phyloP scores from a whole-genome alignment of 1,140 invertebrate species.

The Atta colombica region DNA sequence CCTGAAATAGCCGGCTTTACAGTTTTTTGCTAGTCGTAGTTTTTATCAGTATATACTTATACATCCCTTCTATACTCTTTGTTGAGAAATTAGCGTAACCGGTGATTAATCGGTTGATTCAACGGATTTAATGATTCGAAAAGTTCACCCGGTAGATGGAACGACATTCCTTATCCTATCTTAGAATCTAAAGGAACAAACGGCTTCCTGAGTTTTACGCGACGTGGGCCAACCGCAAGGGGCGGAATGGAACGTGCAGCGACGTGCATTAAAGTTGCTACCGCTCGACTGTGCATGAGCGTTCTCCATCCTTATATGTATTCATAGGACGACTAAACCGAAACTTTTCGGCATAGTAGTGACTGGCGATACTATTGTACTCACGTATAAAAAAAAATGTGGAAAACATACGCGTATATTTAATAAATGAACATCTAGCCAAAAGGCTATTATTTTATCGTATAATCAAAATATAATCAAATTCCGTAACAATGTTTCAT shows the following conservation, averaged over 20 bases:
- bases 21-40: neutral
- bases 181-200: conserved; percentile 72
- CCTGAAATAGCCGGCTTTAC: neutral
- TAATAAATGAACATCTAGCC: neutral
- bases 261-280: conserved; percentile 50
- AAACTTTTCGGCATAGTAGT: conserved; percentile 42
- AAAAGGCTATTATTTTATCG: too few relatives aligned
- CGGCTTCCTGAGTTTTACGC: conserved; percentile 76
- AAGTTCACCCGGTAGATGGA: conserved; percentile 64
- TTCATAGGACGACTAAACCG: conserved; percentile 48
- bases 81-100: conserved; percentile 8
- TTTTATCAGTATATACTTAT: neutral
- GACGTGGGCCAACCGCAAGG: conserved; percentile 55
- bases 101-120: conserved; percentile 32
- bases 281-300: conserved; percentile 20
- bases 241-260: conserved; percentile 59
- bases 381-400: neutral
- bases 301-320: conserved; percentile 51
- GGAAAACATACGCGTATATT: neutral
- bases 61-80: neutral
- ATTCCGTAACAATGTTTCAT: neutral
- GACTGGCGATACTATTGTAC: neutral
- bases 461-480: neutral
- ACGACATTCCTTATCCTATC: conserved; percentile 56
- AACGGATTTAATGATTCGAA: neutral